Conservation (phyloP, 2,888 invertebrate genomes). For the Notocelia uddmanniana region DNA sequence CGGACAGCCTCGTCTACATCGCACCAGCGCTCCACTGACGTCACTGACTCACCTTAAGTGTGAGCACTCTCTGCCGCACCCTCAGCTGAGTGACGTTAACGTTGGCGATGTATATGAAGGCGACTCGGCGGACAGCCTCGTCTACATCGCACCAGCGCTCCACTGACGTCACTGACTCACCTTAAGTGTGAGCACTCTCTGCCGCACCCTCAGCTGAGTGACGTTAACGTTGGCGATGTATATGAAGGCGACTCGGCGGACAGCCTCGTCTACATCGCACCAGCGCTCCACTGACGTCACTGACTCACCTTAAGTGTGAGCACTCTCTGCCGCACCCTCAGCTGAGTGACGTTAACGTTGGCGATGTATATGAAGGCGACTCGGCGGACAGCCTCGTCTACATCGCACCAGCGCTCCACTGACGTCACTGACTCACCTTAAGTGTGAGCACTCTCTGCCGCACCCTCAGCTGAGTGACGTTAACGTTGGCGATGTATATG, state of each 20-base stretch:
- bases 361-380: slow-evolving; percentile 81
- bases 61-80: slow-evolving; percentile 75
- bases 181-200: slow-evolving; percentile 76
- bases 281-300: too few relatives aligned
- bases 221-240: too few relatives aligned
- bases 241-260: too few relatives aligned
- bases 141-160: too few relatives aligned
- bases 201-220: too few relatives aligned
- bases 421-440: too few relatives aligned
- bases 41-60: slow-evolving; percentile 74
- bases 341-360: slow-evolving; percentile 78
- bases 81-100: slow-evolving; percentile 79
- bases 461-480: slow-evolving; percentile 78
- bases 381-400: slow-evolving; percentile 91
- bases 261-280: too few relatives aligned
- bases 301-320: slow-evolving; percentile 74
- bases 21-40: too few relatives aligned
- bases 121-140: slow-evolving; percentile 89
- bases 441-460: slow-evolving; percentile 47
- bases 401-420: too few relatives aligned
- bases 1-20: too few relatives aligned
- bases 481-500: slow-evolving; percentile 77
- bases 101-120: slow-evolving; percentile 78
- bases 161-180: too few relatives aligned
- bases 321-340: slow-evolving; percentile 76